Base-by-base conservation (phyloP, 2,113 vertebrate species). In the Hepsetus odoe region DNA sequence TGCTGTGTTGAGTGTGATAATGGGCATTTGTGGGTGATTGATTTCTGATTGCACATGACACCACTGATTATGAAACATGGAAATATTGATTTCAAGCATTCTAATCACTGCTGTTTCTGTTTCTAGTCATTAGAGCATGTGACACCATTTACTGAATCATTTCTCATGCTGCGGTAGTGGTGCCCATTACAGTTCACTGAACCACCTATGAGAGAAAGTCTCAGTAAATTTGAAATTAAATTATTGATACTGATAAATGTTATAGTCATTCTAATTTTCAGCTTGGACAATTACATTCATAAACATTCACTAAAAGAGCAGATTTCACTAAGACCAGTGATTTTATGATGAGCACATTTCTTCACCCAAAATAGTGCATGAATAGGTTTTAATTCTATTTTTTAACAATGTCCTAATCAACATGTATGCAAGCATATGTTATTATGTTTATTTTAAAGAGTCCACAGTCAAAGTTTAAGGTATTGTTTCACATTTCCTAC, bases 61-160 rank as follows among this genome's bases (percentile, higher is more conserved):
- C 5, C 30, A 22, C 1, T 65, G 32, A 65, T 62, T 33, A 33
- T n/a, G 2, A 38, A 38, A 65, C 61, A 18, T 38, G 33, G 8
- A 65, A 65, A 65, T 65, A 65, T n/a, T 38, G 61, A 65, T 35
- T 65, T 38, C 32, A n/a, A 12, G 7, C 32, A 3, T 65, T 33
- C 2, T n/a, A 65, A 35, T 38, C 32, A 38, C 61, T 65, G 8
- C n/a, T 62, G 2, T 8, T 62, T 33, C 5, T 18, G 30, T 62
- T 20, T 20, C 18, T 18, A 33, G 35, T 33, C 20, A 35, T 38
- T 65, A 65, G 1, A 65, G 61, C 30, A 65, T 38, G 33, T 38
- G 13, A 38, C 5, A 12, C 61, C 1, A 55, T 24, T 55, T 55
- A 3, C 33, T 38, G 20, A 38, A 65, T 35, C 20, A n/a, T 38